phyloP scores from a whole-genome alignment of 2,797 vertebrate species.

The Labroides dimidiatus region DNA sequence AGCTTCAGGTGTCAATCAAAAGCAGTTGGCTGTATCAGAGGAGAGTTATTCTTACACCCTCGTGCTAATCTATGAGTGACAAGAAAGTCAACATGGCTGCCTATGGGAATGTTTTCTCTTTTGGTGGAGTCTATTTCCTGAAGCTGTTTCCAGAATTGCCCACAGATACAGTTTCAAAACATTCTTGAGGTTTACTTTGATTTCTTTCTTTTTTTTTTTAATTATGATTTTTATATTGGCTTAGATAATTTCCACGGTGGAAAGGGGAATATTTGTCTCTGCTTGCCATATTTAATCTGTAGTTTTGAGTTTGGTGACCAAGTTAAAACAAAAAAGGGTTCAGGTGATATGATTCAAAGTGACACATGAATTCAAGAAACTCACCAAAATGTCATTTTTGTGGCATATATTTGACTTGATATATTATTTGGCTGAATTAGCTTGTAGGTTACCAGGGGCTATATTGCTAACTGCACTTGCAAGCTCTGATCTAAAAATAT shows the following conservation, averaged over 20 bases:
- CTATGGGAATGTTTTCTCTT: slow-evolving; percentile 46
- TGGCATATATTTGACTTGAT: neutral
- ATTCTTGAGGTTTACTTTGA: slow-evolving; percentile 8
- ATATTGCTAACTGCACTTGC: no score
- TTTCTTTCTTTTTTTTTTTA: slow-evolving; percentile 16
- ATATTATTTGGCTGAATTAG: neutral
- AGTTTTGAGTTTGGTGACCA: slow-evolving; percentile 7
- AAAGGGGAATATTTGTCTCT: slow-evolving; percentile 6
- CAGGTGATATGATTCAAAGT: slow-evolving; percentile 3
- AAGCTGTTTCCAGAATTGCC: slow-evolving; percentile 1
- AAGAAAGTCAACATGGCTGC: slow-evolving; percentile 50
- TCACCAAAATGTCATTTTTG: neutral
- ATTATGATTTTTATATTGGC: slow-evolving; percentile 2
- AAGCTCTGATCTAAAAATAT: no score
- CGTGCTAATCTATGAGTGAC: slow-evolving; percentile 48
- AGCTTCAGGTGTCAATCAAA: slow-evolving; percentile 43
- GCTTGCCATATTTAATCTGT: slow-evolving; percentile 10
- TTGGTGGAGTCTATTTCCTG: slow-evolving; percentile 50
- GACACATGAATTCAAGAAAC: neutral
- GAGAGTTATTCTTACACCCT: slow-evolving; percentile 46
- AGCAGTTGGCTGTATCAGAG: slow-evolving; percentile 28
- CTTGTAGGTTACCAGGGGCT: neutral
- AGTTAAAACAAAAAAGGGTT: neutral
- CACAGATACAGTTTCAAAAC: neutral
- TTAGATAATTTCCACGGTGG: neutral